A percentile compares a stretch with the other conserved stretches of the same genome.
These are phyloP conservation scores for Oryctolagus cuniculus DNA, from an alignment of 2,113 vertebrate genomes.

Conservation along the genomic window DNA sequence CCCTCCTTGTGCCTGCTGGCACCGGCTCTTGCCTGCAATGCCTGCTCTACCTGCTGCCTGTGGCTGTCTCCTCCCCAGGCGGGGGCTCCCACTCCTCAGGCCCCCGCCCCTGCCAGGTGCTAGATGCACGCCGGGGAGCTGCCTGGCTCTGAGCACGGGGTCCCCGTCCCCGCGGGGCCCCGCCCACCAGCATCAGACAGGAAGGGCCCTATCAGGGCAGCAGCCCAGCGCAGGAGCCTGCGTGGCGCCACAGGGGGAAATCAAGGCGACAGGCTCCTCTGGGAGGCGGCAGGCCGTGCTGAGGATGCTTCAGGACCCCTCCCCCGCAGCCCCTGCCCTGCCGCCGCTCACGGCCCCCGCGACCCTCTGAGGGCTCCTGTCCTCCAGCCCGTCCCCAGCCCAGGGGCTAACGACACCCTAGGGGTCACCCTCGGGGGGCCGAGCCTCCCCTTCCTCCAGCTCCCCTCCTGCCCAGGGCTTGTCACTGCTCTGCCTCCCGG, in stretches of 20 bases:
- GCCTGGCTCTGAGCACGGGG: neutral
- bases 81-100: neutral
- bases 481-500: neutral
- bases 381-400: neutral
- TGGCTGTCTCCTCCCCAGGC: neutral
- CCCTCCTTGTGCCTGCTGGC: neutral
- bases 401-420: neutral
- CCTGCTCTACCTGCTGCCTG: neutral
- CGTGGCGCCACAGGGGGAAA: slow-evolving; percentile 12
- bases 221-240: neutral
- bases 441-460: neutral
- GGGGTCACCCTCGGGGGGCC: neutral
- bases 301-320: neutral
- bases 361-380: no score
- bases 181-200: neutral
- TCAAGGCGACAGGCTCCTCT: neutral
- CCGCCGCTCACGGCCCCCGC: neutral
- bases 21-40: neutral
- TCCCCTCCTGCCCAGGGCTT: neutral
- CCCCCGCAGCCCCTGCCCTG: neutral
- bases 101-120: neutral
- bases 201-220: slow-evolving; percentile 37
- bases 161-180: neutral
- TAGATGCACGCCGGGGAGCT: neutral
- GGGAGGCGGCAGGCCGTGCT: neutral